Evolutionary conservation across 2,888 invertebrate species (phyloP).

Genomic region (Lochmaea capreae): DNA sequence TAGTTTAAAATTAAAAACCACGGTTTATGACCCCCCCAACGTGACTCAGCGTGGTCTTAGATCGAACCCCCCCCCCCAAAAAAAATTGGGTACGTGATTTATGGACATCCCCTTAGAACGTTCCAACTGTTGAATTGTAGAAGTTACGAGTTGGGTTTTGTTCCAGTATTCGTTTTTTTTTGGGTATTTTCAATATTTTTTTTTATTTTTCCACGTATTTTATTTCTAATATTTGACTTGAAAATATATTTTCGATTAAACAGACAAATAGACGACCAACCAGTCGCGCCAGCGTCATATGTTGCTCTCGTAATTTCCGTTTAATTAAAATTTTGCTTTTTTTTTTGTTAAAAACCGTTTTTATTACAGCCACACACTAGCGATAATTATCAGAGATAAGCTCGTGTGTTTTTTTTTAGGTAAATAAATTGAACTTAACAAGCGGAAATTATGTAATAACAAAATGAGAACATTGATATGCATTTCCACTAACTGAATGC

Average conservation of each 20-base stretch:
- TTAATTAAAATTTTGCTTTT: conserved; percentile 1
- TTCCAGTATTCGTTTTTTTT: no score
- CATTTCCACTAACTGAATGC: not conserved
- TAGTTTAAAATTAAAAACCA: no score
- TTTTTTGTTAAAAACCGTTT: not conserved
- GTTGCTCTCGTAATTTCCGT: conserved; percentile 4
- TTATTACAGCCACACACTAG: not conserved
- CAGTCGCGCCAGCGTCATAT: conserved; percentile 2
- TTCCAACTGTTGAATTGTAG: no score
- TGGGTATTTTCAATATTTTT: no score
- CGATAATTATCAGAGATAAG: not conserved
- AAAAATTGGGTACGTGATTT: no score
- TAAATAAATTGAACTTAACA: not conserved
- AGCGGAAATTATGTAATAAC: conserved; percentile 3
- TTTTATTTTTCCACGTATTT: no score
- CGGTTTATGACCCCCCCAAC: no score
- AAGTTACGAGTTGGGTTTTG: no score
- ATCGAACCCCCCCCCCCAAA: no score
- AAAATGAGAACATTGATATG: not conserved
- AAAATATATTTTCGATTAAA: not conserved
- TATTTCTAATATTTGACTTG: no score
- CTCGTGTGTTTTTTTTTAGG: not conserved
- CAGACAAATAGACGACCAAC: not conserved
- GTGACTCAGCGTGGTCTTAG: no score
- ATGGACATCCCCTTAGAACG: no score